Conservation (phyloP, 1,140 invertebrate species). For the Drosophila nigromelanica region DNA sequence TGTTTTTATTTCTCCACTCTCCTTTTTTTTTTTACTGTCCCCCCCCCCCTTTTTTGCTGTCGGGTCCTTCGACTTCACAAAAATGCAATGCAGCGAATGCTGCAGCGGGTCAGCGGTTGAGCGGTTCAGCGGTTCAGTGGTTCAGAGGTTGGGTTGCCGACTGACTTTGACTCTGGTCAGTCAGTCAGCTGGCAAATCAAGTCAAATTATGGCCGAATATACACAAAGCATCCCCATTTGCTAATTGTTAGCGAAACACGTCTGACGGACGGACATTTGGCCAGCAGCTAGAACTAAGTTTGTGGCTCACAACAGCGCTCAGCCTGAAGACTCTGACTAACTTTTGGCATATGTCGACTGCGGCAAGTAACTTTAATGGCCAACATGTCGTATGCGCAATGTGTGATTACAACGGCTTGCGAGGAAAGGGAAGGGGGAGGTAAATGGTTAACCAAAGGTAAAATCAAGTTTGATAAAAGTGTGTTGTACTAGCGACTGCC, state of each 20-base stretch:
- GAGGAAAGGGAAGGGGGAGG: too few species aligned
- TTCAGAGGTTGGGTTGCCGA: neutral
- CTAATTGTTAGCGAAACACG: conserved; percentile 64
- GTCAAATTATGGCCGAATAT: conserved; percentile 66
- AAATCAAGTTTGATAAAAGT: too few species aligned
- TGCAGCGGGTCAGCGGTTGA: too few species aligned
- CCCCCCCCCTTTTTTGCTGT: neutral
- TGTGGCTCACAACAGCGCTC: neutral
- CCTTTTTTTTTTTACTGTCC: conserved; percentile 2
- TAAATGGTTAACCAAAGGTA: too few species aligned
- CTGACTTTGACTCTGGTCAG: conserved; percentile 33
- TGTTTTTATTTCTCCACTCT: conserved; percentile 4
- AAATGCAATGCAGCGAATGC: conserved; percentile 32
- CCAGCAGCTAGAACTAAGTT: neutral
- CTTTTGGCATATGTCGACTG: conserved; percentile 19
- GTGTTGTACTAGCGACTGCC: too few species aligned
- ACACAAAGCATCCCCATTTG: conserved; percentile 30
- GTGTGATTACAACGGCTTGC: neutral
- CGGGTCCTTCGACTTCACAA: conserved; percentile 21
- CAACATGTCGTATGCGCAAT: conserved; percentile 55
- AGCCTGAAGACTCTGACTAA: neutral
- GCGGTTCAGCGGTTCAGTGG: neutral
- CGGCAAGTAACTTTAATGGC: conserved; percentile 24
- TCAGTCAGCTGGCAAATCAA: conserved; percentile 69
- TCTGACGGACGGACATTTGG: conserved; percentile 4